phyloP scores from a whole-genome alignment of 2,113 vertebrate species.

The Aythya baeri region DNA sequence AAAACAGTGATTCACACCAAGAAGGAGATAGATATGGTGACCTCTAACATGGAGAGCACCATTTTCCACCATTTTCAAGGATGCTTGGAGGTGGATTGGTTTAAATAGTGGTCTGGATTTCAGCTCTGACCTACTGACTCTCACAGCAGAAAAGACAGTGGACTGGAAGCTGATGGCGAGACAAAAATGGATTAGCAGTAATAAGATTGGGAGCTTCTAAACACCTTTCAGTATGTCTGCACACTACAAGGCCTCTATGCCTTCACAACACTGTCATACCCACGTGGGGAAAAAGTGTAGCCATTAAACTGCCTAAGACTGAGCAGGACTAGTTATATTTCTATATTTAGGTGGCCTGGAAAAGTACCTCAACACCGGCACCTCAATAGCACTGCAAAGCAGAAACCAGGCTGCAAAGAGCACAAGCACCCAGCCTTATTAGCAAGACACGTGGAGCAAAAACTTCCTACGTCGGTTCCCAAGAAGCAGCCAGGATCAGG shows the following conservation, averaged over 20 bases:
- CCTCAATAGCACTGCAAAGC: not conserved
- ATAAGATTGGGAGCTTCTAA: not conserved
- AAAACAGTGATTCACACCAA: slow-evolving; percentile 5
- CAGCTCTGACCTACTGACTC: not conserved
- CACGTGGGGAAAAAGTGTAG: not conserved
- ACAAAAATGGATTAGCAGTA: not conserved
- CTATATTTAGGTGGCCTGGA: not conserved
- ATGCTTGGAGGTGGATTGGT: not conserved
- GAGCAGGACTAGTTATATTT: not conserved
- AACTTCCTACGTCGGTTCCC: not conserved
- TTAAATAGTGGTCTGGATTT: not conserved
- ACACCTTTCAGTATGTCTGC: not conserved
- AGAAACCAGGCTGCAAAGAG: not conserved
- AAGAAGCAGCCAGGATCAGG: not conserved
- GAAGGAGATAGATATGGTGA: not conserved
- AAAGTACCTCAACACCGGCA: not conserved
- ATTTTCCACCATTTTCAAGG: not conserved
- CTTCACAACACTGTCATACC: not conserved
- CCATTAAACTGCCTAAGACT: not conserved
- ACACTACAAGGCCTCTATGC: not conserved
- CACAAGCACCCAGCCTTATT: not conserved
- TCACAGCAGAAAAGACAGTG: not conserved
- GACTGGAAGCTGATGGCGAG: not conserved
- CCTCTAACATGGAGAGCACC: not conserved
- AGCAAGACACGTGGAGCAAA: not conserved